Conservation (phyloP, 1,140 invertebrate genomes). For the Lepidurus couesii region DNA sequence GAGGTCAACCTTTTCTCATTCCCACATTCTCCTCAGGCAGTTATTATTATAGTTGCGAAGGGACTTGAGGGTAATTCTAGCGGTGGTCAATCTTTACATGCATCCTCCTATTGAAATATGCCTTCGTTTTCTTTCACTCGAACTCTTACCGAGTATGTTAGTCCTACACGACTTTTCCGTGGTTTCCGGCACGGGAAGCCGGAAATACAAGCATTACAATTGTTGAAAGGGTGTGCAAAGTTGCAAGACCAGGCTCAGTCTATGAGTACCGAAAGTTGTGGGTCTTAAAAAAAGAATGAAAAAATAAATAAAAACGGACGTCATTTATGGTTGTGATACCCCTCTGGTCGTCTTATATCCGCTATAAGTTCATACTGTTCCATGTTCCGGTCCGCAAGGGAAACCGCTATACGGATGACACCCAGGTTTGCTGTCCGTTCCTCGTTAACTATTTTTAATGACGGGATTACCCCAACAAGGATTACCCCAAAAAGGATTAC, state of each 20-base stretch:
- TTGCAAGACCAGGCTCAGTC: not conserved
- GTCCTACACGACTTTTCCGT: not conserved
- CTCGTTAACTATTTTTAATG: too few relatives aligned
- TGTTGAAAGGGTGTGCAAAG: not conserved
- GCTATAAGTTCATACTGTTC: not conserved
- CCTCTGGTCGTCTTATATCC: not conserved
- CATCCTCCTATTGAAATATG: not conserved
- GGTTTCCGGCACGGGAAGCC: not conserved
- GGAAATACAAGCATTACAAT: not conserved
- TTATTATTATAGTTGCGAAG: not conserved
- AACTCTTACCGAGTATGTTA: not conserved
- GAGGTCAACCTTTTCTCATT: conserved; percentile 5
- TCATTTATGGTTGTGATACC: not conserved
- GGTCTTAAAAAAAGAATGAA: not conserved
- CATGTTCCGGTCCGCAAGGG: conserved; percentile 1
- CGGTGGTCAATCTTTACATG: not conserved
- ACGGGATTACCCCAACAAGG: too few relatives aligned
- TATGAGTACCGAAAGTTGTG: not conserved
- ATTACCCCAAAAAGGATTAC: too few relatives aligned
- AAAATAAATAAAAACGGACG: not conserved
- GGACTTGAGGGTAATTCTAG: not conserved
- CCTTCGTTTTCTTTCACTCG: not conserved
- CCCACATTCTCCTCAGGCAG: not conserved
- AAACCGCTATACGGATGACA: not conserved
- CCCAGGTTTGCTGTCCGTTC: not conserved